Evolutionary conservation across 1,140 invertebrate genomes (phyloP).

Genomic region (Nylanderia fulva): DNA sequence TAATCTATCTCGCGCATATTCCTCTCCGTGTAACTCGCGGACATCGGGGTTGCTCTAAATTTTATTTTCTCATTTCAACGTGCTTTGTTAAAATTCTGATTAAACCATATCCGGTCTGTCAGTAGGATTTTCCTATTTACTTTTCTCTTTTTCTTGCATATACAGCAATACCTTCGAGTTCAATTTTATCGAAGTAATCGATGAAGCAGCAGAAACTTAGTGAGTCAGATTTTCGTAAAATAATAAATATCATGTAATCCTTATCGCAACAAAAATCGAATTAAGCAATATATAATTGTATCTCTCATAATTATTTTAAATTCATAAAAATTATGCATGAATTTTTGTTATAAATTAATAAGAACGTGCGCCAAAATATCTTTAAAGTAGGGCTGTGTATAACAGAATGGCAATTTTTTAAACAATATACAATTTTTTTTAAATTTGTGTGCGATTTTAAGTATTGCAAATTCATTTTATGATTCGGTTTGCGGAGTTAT

Average conservation of each 20-base stretch:
- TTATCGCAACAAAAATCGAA: not conserved
- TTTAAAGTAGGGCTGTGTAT: not conserved
- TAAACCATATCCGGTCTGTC: conserved; percentile 48
- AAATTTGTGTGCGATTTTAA: not conserved
- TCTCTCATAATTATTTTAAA: conserved; percentile 6
- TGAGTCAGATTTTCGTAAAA: not conserved
- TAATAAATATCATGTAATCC: conserved; percentile 22
- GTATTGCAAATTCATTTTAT: conserved; percentile 28
- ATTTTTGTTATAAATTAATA: not conserved
- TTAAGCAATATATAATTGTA: conserved; percentile 22
- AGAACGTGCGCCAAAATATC: no score
- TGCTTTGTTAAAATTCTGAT: conserved; percentile 59
- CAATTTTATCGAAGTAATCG: conserved; percentile 42
- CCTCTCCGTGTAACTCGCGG: conserved; percentile 13
- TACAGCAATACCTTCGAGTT: not conserved
- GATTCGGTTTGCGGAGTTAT: not conserved
- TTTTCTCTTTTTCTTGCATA: conserved; percentile 21
- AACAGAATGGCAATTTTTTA: conserved; percentile 12
- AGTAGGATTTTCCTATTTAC: conserved; percentile 56
- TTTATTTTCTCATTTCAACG: conserved; percentile 50
- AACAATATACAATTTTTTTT: conserved; percentile 13
- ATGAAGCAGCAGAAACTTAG: not conserved
- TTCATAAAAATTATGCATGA: not conserved
- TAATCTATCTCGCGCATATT: conserved; percentile 53
- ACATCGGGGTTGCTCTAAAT: conserved; percentile 25